Evolutionary conservation across 2,113 vertebrate species (phyloP), one percentile per base, ranked within the genome.

Genomic region (Eclectus roratus): DNA sequence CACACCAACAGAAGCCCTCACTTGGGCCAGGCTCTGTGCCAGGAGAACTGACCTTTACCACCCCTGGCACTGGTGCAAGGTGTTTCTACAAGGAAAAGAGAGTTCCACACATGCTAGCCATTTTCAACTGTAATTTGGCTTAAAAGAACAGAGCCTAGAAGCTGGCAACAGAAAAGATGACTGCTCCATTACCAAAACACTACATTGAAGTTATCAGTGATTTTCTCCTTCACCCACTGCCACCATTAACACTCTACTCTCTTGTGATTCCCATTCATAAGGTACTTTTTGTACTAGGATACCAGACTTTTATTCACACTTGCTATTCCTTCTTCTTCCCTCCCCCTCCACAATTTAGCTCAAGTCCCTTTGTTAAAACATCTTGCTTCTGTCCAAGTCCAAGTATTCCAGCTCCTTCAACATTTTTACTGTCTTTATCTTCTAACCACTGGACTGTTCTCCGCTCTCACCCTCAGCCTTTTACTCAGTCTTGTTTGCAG

Each of bases 1-100:
- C 0, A 6, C 41, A 1, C 7, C 18, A 35, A 11, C 29, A 23
- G 41, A 8, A 21, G 65, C 43, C 8, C 20, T 4, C 12, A 1
- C 27, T 19, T 0, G 1, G 23, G 46, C 18, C 43, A 24, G 43
- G 64, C n/a, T 58, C 61, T 50, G 73, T 2, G 37, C 47, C 13
- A 7, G 28, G 27, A 10, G 60, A 43, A 81, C 35, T 46, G 41
- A 29, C 29, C 50, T 29, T 7, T 39, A 41, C 37, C 58, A n/a
- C 11, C 10, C 2, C 52, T 5, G 69, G 16, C 71, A 69, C 53
- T 37, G 23, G 25, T 44, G 16, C 19, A 58, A 49, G 55, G n/a
- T 10, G 15, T 18, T 87, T 53, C 70, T 27, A 25, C 11, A 43
- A 20, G 10, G 19, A 58, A 28, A 33, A 25, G 21, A 35, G 49